Evolutionary conservation across 2,797 vertebrate genomes (phyloP), one percentile per base, ranked within the genome.

Genomic region (Chaetodon trifasciatus): DNA sequence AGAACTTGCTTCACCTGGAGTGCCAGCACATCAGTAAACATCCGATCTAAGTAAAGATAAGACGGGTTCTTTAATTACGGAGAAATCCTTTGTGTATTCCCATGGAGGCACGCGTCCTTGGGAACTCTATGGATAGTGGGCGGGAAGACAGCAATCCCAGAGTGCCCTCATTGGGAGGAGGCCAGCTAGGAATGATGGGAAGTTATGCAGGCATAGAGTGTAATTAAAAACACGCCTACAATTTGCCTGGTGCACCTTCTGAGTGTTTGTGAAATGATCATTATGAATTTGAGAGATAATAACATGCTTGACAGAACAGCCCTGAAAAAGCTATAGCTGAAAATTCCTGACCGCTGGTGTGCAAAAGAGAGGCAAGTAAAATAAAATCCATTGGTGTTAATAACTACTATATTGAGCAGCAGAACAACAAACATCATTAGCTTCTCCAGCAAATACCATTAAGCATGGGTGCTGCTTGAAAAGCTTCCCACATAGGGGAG

Each of bases 201-300:
- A 72, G 82, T 70, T 76, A 58, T 35, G 62, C 73, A 52, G 76
- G 79, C 62, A 67, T 39, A 19, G 49, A 77, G 58, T 80, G 84
- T 88, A 86, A 92, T 90, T 90, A 90, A 89, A 91, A 91, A 83
- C 61, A 86, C 79, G 66, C 88, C 90, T 81, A 76, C 88, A 87
- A 55, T 74, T 73, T 61, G 75, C 74, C 66, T 75, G 42, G 12
- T 19, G 74, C 12, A 8, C 55, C 77, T 85, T 72, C 47, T 50
- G 86, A 82, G 76, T 24, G 46, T 78, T 60, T 70, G 57, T 75
- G 65, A 85, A 70, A 76, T 17, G 6, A 81, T 79, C 70, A 60
- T 84, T 78, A 76, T 50, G 70, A 80, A 65, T 82, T 66, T 71
- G 82, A 86, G 80, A 79, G 71, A 83, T 78, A 87, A 84, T 75